Base-by-base conservation (phyloP, 35 echinoderm and acorn worm species). In the Heliocidaris tuberculata region DNA sequence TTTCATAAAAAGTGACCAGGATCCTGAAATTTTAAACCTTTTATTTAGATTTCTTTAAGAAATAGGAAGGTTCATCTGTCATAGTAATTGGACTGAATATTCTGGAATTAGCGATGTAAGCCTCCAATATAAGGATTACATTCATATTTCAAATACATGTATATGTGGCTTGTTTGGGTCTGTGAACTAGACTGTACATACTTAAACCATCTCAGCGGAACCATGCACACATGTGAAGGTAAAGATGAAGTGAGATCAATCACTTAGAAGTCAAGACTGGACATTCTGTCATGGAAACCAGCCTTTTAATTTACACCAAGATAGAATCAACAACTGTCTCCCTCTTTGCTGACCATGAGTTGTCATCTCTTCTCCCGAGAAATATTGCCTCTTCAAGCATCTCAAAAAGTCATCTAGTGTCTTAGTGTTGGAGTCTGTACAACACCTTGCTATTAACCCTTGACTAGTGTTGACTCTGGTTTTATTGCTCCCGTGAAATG, bases 401-500 rank as follows among this genome's bases (percentile, higher is more conserved):
- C 65, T 78, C 65, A 78, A 78, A 7, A 78, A 78, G 27, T 78
- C 52, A 6, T 56, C 52, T 13, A 13, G 8, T 56, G 52, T 56
- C 11, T 56, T 56, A 56, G 65, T n/a, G 21, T n/a, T 78, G 65
- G 65, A 27, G 15, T 21, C 21, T 78, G 21, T 78, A 78, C 27
- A 78, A 78, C 65, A 78, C 65, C 65, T 78, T n/a, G 21, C 65
- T 78, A 27, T 78, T 78, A n/a, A 78, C 65, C 65, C 65, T 78
- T 78, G 65, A 78, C 19, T 78, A 19, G 65, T n/a, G 7, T 78
- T n/a, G 27, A 27, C 65, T 78, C 65, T 78, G 21, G 21, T 78
- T n/a, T 27, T 78, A 78, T 78, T 78, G 65, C 65, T 78, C 65
- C 65, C 27, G 65, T 78, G 65, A 78, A 78, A 78, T 78, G 65